Base-by-base conservation (phyloP, 2,113 vertebrate genomes). In the Petrocephalus microphthalmus region DNA sequence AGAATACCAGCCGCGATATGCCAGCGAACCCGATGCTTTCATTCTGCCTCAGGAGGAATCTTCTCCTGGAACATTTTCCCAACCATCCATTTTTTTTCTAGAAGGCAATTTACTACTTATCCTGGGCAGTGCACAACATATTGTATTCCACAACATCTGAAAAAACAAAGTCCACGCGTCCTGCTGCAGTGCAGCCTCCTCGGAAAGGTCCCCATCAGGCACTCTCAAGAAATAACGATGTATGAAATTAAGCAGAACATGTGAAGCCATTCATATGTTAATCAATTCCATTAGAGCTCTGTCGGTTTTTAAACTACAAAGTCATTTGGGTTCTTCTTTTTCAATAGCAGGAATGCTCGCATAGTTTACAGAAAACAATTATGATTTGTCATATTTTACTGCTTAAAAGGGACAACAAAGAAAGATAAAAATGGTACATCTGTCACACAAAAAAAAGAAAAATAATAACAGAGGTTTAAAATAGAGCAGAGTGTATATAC, bases 401-500 rank as follows among this genome's bases (percentile, higher is more conserved):
- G 0, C 22, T 87, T 33, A 22, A 17, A 47, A 82, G 25, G n/a
- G 49, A 92, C 91, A 64, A 91, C 91, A 92, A 94, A 94, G 94
- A 94, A 92, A 93, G 90, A 87, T 89, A 88, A 92, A 89, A 93
- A 92, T 92, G 93, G 84, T 93, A 91, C 90, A 88, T 90, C 91
- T 88, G 92, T 92, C 94, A 94, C 94, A 94, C 19, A 45, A 91
- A 91, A 86, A 94, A 95, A 93, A 92, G 92, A 94, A 93, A 95
- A 95, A 94, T 96, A 95, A 96, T 94, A 93, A 95, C 93, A 93
- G 93, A 92, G 87, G 93, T 94, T 95, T 94, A 94, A 95, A 95
- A 95, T 95, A 95, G 94, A 92, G 87, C 87, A 1, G 90, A 93
- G 94, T 94, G 95, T 94, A 94, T 91, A 93, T 89, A 86, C 89